A percentile compares a stretch with the other conserved stretches of the same genome.
phyloP scores from a whole-genome alignment of 2,797 vertebrate species.

The Muscicapa comitata region DNA sequence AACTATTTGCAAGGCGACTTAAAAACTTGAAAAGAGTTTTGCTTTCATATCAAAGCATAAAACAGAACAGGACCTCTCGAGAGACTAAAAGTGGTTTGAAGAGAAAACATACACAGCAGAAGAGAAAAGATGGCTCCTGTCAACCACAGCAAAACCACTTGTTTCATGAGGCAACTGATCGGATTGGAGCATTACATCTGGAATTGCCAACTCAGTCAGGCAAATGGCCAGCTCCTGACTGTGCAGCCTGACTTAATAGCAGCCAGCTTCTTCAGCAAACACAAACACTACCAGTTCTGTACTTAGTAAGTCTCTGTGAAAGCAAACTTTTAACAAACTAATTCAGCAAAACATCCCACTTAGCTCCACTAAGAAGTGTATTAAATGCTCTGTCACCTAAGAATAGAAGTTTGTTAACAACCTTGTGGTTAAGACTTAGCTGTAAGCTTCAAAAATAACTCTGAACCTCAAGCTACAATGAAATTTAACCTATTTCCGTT shows the following conservation, averaged over 20 bases:
- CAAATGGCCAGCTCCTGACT: conserved; percentile 36
- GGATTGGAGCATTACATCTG: background rate
- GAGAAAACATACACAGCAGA: background rate
- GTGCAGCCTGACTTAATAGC: background rate
- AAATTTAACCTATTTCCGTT: background rate
- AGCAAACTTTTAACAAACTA: background rate
- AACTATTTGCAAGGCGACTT: background rate
- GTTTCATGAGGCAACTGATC: background rate
- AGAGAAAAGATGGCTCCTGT: background rate
- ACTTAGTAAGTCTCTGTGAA: background rate
- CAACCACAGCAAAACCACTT: background rate
- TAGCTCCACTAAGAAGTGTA: background rate
- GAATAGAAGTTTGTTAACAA: background rate
- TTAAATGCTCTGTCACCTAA: background rate
- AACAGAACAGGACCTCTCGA: background rate
- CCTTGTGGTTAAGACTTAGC: background rate
- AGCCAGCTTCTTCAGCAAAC: background rate
- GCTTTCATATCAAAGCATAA: background rate
- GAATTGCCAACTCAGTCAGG: conserved; percentile 42
- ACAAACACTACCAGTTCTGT: background rate
- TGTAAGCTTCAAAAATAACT: background rate
- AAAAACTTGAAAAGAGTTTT: background rate
- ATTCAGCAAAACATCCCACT: background rate
- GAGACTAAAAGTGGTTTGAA: background rate
- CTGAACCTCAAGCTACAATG: background rate